Percentiles rank a stretch among this genome's conserved stretches.
phyloP scores from a whole-genome alignment of 2,113 vertebrate species.

The Gasterosteus aculeatus region DNA sequence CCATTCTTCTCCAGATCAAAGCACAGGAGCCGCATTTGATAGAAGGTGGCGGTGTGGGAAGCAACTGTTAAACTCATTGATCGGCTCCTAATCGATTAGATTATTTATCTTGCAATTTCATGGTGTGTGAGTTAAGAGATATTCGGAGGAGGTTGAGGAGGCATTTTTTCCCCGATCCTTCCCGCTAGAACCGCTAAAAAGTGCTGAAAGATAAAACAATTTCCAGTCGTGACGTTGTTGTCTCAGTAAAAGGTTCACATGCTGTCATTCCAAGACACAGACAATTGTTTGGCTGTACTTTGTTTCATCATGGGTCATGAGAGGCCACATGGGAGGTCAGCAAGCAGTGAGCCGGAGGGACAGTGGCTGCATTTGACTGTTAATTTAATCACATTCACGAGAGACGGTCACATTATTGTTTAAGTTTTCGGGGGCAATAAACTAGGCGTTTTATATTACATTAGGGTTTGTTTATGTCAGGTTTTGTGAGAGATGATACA shows the following conservation, averaged over 20 bases:
- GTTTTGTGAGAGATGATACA: slow-evolving; percentile 2
- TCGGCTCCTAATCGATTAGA: slow-evolving; percentile 50
- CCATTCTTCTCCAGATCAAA: slow-evolving; percentile 28
- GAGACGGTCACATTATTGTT: slow-evolving; percentile 27
- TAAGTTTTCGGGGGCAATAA: slow-evolving; percentile 25
- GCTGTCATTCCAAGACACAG: background rate
- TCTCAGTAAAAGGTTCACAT: background rate
- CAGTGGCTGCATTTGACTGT: slow-evolving; percentile 29
- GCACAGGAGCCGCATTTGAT: slow-evolving; percentile 30
- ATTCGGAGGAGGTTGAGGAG: background rate
- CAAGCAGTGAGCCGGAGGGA: slow-evolving; percentile 31
- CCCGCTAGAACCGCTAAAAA: background rate
- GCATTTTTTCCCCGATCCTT: background rate
- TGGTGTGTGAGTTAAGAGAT: slow-evolving; percentile 14
- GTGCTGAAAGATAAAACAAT: background rate
- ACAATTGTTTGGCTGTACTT: background rate
- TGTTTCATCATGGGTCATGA: slow-evolving; percentile 9
- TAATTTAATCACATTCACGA: slow-evolving; percentile 62
- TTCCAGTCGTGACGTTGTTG: background rate
- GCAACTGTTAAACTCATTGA: slow-evolving; percentile 61
- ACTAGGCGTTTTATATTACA: slow-evolving; percentile 29
- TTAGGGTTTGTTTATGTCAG: slow-evolving; percentile 31
- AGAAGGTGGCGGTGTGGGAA: slow-evolving; percentile 42
- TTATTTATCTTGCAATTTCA: slow-evolving; percentile 70
- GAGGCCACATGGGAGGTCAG: slow-evolving; percentile 27